These are phyloP conservation scores for Holacanthella duospinosa DNA, from an alignment of 2,888 invertebrate species.

Conservation along the genomic window DNA sequence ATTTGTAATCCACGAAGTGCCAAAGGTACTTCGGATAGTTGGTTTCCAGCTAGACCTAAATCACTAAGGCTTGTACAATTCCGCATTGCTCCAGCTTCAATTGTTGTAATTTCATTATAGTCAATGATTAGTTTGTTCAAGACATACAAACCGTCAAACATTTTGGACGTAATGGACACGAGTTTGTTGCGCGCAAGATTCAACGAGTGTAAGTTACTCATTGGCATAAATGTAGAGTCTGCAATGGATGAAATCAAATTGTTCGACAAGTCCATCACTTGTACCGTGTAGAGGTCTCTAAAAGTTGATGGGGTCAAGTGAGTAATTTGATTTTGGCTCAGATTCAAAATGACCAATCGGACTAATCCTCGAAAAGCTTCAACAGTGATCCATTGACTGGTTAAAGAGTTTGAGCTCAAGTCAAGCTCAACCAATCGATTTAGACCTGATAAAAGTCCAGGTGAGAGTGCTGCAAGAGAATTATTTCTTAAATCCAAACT, in stretches of 20 bases:
- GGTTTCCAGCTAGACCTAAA: constrained; percentile 62
- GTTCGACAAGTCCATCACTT: constrained; percentile 61
- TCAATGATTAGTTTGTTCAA: constrained; percentile 63
- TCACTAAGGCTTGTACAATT: constrained; percentile 69
- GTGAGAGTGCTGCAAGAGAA: constrained; percentile 61
- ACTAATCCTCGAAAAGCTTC: constrained; percentile 65
- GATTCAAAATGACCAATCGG: constrained; percentile 61
- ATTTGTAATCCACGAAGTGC: constrained; percentile 59
- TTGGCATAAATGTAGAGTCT: constrained; percentile 61
- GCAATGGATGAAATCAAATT: constrained; percentile 55
- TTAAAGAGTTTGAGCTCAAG: constrained; percentile 61
- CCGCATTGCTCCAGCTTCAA: constrained; percentile 60
- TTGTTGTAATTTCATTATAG: constrained; percentile 57
- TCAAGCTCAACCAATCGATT: constrained; percentile 59
- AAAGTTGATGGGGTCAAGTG: constrained; percentile 61
- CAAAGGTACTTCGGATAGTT: constrained; percentile 57
- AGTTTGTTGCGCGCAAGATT: constrained; percentile 63
- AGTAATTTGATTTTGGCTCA: constrained; percentile 60
- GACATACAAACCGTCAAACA: constrained; percentile 62
- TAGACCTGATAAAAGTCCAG: constrained; percentile 61
- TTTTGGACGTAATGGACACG: constrained; percentile 55
- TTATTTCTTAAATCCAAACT: constrained; percentile 68
- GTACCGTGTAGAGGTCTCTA: constrained; percentile 62
- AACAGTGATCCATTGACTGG: constrained; percentile 65
- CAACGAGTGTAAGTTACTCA: constrained; percentile 65